A percentile compares a stretch with the other conserved stretches of the same genome.
Conservation (phyloP, 2,113 vertebrate genomes). For the Pseudolaguvia tuberculata region DNA sequence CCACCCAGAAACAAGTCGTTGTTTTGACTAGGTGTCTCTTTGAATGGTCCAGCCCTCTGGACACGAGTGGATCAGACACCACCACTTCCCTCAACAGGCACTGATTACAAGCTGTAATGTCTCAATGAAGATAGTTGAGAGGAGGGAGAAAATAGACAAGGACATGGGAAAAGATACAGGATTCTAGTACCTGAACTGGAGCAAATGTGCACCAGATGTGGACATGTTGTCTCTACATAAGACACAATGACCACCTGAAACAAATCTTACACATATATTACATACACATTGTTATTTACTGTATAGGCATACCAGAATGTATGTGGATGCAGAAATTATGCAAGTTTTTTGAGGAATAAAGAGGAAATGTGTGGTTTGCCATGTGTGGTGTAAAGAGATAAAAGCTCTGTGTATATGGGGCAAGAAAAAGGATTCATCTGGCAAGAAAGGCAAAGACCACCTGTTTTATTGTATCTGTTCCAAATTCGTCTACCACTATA, state of each 20-base stretch:
- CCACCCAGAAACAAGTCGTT: constrained; percentile 54
- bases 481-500: no score
- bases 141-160: constrained; percentile 31
- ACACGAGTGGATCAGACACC: constrained; percentile 64
- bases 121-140: constrained; percentile 58
- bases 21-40: constrained; percentile 64
- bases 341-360: constrained; percentile 45
- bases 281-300: constrained; percentile 29
- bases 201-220: constrained; percentile 76
- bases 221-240: constrained; percentile 50
- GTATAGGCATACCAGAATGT: constrained; percentile 29
- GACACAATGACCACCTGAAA: constrained; percentile 44
- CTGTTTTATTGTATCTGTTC: not conserved
- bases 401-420: constrained; percentile 57
- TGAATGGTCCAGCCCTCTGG: constrained; percentile 52
- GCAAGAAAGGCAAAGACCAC: constrained; percentile 40
- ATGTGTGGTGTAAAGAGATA: constrained; percentile 52
- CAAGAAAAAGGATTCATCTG: constrained; percentile 55
- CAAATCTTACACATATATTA: constrained; percentile 29
- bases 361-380: constrained; percentile 32
- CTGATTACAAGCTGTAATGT: constrained; percentile 68
- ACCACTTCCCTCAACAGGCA: constrained; percentile 51
- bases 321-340: constrained; percentile 36
- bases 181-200: constrained; percentile 57
- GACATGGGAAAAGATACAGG: constrained; percentile 25